phyloP scores from a whole-genome alignment of 1,140 invertebrate genomes.

The Neelides sp. region DNA sequence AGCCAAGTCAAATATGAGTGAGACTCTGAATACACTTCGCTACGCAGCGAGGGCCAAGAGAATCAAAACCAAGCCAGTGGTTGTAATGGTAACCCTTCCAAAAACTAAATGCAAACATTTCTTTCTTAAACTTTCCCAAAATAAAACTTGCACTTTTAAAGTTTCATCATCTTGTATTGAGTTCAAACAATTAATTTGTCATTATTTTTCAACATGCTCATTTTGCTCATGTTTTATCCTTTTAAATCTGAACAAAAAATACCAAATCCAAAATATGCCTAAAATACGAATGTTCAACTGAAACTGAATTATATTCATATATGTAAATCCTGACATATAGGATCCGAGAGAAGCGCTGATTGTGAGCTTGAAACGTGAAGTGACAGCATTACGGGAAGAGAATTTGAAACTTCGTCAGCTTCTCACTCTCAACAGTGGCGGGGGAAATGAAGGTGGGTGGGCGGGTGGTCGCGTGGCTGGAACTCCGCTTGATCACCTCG shows the following conservation, averaged over 20 bases:
- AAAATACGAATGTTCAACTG: not conserved
- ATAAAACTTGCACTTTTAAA: too few species aligned
- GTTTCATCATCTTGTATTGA: too few species aligned
- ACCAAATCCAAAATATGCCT: not conserved
- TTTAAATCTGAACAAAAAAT: not conserved
- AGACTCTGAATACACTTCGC: constrained; percentile 80
- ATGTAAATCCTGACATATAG: constrained; percentile 39
- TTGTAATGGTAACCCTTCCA: constrained; percentile 76
- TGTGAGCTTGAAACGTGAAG: constrained; percentile 73
- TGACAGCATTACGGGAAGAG: constrained; percentile 74
- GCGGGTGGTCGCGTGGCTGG: not conserved
- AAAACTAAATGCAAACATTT: too few species aligned
- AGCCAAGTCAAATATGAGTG: constrained; percentile 67
- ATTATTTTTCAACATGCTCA: too few species aligned
- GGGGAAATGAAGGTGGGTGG: constrained; percentile 39
- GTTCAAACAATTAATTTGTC: too few species aligned
- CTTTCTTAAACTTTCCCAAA: too few species aligned
- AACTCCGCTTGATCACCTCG: constrained; percentile 35
- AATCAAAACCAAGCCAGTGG: constrained; percentile 74
- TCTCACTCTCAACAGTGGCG: constrained; percentile 36
- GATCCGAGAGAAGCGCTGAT: constrained; percentile 85
- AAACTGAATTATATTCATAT: not conserved
- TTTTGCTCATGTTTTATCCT: constrained; percentile 38
- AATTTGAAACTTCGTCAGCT: constrained; percentile 75
- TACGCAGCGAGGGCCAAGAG: constrained; percentile 76